A percentile compares a stretch with the other conserved stretches of the same genome.
These are phyloP conservation scores for Theretra japonica DNA, from an alignment of 2,888 invertebrate genomes.

Conservation along the genomic window DNA sequence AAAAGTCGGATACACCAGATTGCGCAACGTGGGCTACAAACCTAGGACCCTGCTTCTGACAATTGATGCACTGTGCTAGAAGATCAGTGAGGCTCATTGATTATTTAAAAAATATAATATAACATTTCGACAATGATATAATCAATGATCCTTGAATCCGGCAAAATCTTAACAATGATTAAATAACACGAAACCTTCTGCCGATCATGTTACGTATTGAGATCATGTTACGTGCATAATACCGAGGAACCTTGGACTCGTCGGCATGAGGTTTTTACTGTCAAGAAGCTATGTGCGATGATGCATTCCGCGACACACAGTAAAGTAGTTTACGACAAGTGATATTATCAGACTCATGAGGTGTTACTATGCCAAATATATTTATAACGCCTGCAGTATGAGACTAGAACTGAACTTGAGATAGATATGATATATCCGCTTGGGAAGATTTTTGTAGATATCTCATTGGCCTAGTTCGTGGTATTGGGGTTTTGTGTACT, in stretches of 20 bases:
- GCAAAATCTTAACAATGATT: neutral
- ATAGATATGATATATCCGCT: neutral
- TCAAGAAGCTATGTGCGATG: neutral
- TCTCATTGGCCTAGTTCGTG: too few relatives aligned
- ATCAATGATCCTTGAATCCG: too few relatives aligned
- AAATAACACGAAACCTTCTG: neutral
- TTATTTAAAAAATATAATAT: too few relatives aligned
- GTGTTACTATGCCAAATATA: too few relatives aligned
- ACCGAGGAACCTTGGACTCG: conserved; percentile 8
- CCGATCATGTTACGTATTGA: neutral
- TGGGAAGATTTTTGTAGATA: neutral
- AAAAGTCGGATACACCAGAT: too few relatives aligned
- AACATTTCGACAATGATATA: too few relatives aligned
- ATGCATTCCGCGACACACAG: conserved; percentile 10
- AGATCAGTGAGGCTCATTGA: too few relatives aligned
- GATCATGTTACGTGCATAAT: neutral
- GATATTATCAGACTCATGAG: neutral
- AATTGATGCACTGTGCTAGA: too few relatives aligned
- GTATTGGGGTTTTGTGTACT: too few relatives aligned
- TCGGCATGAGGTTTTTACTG: conserved; percentile 1
- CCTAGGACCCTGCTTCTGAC: too few relatives aligned
- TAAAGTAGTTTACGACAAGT: neutral
- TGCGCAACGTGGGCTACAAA: too few relatives aligned
- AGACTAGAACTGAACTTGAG: neutral
- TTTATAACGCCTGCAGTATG: too few relatives aligned